Base-by-base conservation (phyloP, 92 coral and sea anemone species). In the Palythoa grandis region DNA sequence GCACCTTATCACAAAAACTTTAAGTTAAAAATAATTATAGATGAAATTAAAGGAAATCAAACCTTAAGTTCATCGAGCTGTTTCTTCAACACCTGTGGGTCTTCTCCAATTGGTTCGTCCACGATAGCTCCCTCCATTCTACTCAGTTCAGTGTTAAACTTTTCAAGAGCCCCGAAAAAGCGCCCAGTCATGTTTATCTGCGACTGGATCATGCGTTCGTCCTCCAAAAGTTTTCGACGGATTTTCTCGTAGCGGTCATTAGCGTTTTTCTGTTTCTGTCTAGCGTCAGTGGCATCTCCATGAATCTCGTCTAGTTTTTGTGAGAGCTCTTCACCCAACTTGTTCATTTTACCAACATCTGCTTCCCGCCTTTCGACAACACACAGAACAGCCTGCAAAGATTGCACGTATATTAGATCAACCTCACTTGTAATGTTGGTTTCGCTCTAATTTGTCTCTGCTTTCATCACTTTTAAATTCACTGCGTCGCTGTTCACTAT, bases 171-270 rank as follows among this genome's bases (percentile, higher is more conserved):
- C 22, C 78, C 80, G 8, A 77, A 50, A 86, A 94, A 94, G 69
- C 89, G 83, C 15, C 88, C 94, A 14, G 93, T 72, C 54, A 89
- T 70, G 76, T 92, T 94, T 47, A 90, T 89, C 77, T 94, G 92
- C 22, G 88, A 89, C 80, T 90, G 94, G 78, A 95, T 88, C 85
- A 89, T 78, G 10, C 93, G 92, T 56, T 93, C 91, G 52, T 90
- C 91, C 83, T 91, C 91, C 60, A 86, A 82, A 47, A 96, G 84
- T 24, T 89, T 96, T 57, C 91, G 76, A 70, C 88, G 92, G 25
- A 96, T 88, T 37, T 91, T 93, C 83, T 96, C 94, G 82, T 94
- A 94, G 15, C 98, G 95, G 13, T 94, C 93, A 58, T 78, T 90
- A 22, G 98, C 88, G 24, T 90, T 61, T 69, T 88, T 82, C 86